phyloP scores from a whole-genome alignment of 2,797 vertebrate genomes.

The Anguilla anguilla region DNA sequence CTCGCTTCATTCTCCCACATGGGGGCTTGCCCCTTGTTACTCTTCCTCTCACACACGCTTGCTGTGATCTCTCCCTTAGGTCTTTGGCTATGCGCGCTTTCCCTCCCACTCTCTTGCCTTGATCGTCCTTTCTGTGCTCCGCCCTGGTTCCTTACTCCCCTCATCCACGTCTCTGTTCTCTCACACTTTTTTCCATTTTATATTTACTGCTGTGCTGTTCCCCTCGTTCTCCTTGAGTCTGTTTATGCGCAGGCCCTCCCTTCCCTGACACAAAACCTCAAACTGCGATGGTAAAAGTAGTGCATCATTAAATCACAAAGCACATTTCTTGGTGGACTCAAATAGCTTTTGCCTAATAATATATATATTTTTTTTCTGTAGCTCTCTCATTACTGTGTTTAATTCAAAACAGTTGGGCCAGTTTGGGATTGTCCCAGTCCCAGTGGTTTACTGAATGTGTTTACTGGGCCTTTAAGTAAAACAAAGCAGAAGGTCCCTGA shows the following conservation, averaged over 20 bases:
- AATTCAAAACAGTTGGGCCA: slow-evolving; percentile 10
- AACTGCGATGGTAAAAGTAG: neutral
- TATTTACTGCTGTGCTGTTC: neutral
- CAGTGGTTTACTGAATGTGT: slow-evolving; percentile 15
- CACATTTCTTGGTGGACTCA: neutral
- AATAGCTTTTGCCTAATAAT: slow-evolving; percentile 11
- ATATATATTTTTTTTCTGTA: neutral
- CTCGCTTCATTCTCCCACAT: neutral
- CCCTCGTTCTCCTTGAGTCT: neutral
- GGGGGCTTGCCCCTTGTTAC: neutral
- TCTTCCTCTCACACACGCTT: neutral
- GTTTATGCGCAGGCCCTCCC: neutral
- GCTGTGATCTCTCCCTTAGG: slow-evolving; percentile 3
- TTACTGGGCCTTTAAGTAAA: slow-evolving; percentile 23
- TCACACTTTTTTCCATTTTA: slow-evolving; percentile 28
- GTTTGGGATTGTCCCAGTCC: neutral
- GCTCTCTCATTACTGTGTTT: slow-evolving; percentile 7
- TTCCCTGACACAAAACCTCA: neutral
- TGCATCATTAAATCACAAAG: slow-evolving; percentile 12
- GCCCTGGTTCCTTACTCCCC: neutral
- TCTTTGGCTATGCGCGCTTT: slow-evolving; percentile 9
- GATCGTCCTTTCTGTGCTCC: neutral
- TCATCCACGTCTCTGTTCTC: neutral
- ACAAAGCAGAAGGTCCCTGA: neutral
- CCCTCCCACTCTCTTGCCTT: neutral